Conservation (phyloP, 2,797 vertebrate species). For the Falco naumanni region DNA sequence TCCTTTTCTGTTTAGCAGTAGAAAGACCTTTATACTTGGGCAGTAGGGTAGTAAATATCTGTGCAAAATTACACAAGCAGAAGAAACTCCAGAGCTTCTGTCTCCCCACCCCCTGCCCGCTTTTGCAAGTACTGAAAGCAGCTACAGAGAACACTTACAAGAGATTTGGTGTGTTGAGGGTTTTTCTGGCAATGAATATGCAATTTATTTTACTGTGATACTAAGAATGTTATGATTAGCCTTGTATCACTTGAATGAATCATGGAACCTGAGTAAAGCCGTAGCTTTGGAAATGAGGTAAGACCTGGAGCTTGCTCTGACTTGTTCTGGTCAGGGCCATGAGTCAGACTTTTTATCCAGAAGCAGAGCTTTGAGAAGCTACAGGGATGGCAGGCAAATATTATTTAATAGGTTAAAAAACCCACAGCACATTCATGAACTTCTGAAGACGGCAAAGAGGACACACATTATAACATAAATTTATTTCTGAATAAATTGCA, state of each 20-base stretch:
- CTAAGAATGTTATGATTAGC: background rate
- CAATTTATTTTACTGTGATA: background rate
- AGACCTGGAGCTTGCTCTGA: background rate
- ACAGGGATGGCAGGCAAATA: background rate
- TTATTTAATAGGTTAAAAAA: background rate
- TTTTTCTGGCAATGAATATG: background rate
- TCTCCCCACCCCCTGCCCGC: background rate
- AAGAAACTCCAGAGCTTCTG: background rate
- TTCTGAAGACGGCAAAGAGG: slow-evolving; percentile 4
- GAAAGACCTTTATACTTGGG: background rate
- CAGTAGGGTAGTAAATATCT: background rate
- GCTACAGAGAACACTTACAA: background rate
- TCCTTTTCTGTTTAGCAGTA: background rate
- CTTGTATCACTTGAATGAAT: background rate
- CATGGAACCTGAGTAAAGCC: background rate
- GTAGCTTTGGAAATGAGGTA: background rate
- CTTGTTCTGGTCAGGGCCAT: background rate
- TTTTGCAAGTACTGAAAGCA: background rate
- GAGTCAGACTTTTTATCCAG: background rate
- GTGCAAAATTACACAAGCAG: background rate
- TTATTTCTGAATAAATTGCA: slow-evolving; percentile 89
- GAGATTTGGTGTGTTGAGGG: background rate
- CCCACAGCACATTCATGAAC: background rate
- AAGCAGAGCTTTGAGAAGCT: background rate
- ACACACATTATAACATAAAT: slow-evolving; percentile 78